Evolutionary conservation across 1,140 invertebrate species (phyloP).

Genomic region (Nylanderia fulva): DNA sequence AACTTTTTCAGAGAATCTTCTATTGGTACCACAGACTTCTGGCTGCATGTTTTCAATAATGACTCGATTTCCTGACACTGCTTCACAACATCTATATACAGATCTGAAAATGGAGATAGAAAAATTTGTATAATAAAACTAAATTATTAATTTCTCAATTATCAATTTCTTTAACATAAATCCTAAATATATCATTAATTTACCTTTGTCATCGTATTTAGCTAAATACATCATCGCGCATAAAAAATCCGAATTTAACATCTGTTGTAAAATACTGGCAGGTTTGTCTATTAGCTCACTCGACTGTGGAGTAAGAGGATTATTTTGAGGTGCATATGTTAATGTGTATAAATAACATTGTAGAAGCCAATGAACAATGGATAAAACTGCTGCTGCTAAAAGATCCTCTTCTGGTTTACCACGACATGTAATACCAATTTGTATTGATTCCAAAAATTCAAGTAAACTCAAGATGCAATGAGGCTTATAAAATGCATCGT

Average conservation of each 20-base stretch:
- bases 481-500: constrained; percentile 94
- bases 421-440: constrained; percentile 89
- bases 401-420: constrained; percentile 94
- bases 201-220: constrained; percentile 89
- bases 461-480: constrained; percentile 95
- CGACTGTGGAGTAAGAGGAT: constrained; percentile 85
- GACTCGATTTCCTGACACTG: constrained; percentile 91
- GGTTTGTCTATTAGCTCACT: constrained; percentile 90
- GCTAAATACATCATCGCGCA: constrained; percentile 94
- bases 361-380: constrained; percentile 93
- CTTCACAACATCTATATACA: constrained; percentile 89
- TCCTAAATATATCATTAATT: constrained; percentile 24
- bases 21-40: constrained; percentile 86
- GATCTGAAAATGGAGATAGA: constrained; percentile 84
- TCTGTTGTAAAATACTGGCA: constrained; percentile 89
- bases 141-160: no score
- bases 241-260: constrained; percentile 91
- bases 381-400: constrained; percentile 91
- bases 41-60: constrained; percentile 87
- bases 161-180: constrained; percentile 37
- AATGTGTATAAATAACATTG: constrained; percentile 90
- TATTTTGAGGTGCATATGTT: constrained; percentile 85
- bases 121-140: constrained; percentile 49
- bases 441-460: constrained; percentile 94
- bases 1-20: constrained; percentile 88